Base-by-base conservation (phyloP, 2,797 vertebrate species). In the Vireo griseus region DNA sequence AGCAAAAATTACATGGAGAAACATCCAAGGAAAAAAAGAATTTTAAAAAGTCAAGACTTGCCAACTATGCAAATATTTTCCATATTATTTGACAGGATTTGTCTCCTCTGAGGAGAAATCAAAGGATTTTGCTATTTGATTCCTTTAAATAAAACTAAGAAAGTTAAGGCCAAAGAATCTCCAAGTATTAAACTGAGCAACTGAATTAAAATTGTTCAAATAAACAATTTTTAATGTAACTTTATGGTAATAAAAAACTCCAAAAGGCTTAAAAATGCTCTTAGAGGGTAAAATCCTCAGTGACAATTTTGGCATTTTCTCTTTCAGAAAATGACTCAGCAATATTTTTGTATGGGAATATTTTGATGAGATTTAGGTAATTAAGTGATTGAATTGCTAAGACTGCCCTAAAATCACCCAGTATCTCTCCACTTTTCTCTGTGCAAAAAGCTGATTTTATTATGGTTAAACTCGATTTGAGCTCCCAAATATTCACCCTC, bases 61-160 rank as follows among this genome's bases (percentile, higher is more conserved):
- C 83, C 83, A 94, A 83, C 83, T 69, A 40, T 40, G 71, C 78
- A 94, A 91, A 65, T 93, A 87, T 87, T 92, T 92, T 87, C 94
- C 79, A 29, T 33, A 39, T 72, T 59, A 82, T 78, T 91, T 79
- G 88, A 91, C 65, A 86, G 86, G 63, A 88, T 86, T 73, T 79
- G 55, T 69, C 78, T 81, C 52, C 62, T 40, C 78, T 74, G 79
- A 82, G 88, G 45, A 62, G 82, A 31, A 91, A 92, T 82, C 81
- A 37, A 77, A 88, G 71, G 69, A 66, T 44, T 87, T 68, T 5
- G 4, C 47, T 75, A 16, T 54, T 89, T 68, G 47, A 66, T 78
- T 84, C 67, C 74, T 58, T 82, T 44, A 90, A 87, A 85, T 44
- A 72, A 75, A 86, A 47, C 6, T 6, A 18, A 31, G 66, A 25